Evolutionary conservation across 2,888 invertebrate genomes (phyloP).

Genomic region (Drosophila prolongata): DNA sequence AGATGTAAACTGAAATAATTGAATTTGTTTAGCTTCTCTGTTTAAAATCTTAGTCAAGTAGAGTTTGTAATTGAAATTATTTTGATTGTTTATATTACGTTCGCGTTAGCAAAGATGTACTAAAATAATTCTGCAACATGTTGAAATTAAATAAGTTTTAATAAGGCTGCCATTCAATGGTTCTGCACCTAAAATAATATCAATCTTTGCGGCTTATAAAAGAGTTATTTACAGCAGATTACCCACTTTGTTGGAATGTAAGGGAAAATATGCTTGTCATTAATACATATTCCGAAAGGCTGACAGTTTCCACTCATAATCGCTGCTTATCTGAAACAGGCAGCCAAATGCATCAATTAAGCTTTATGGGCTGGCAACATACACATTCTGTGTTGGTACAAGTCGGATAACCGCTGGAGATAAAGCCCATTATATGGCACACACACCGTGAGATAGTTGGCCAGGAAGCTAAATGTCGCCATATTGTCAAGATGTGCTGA

Average conservation of each 20-base stretch:
- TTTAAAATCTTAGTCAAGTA: constrained; percentile 7
- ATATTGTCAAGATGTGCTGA: constrained; percentile 3
- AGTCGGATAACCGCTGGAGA: constrained; percentile 20
- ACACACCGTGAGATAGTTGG: constrained; percentile 34
- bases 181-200: not conserved
- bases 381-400: constrained; percentile 20
- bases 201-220: not conserved
- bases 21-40: constrained; percentile 3
- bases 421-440: constrained; percentile 21
- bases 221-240: not conserved
- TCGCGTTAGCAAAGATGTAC: constrained; percentile 30
- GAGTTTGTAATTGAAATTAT: constrained; percentile 28
- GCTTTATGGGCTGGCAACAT: constrained; percentile 56
- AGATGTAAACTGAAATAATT: not conserved
- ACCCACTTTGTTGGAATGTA: not conserved
- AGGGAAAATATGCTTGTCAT: constrained; percentile 23
- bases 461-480: constrained; percentile 25
- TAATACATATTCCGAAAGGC: constrained; percentile 10
- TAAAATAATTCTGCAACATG: constrained; percentile 29
- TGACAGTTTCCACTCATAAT: constrained; percentile 49
- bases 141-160: not conserved
- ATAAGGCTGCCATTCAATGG: not conserved
- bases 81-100: constrained; percentile 27
- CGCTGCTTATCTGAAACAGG: constrained; percentile 56
- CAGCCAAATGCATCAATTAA: constrained; percentile 73